Evolutionary conservation across 2,888 invertebrate species (phyloP).

Genomic region (Calameuta filiformis): DNA sequence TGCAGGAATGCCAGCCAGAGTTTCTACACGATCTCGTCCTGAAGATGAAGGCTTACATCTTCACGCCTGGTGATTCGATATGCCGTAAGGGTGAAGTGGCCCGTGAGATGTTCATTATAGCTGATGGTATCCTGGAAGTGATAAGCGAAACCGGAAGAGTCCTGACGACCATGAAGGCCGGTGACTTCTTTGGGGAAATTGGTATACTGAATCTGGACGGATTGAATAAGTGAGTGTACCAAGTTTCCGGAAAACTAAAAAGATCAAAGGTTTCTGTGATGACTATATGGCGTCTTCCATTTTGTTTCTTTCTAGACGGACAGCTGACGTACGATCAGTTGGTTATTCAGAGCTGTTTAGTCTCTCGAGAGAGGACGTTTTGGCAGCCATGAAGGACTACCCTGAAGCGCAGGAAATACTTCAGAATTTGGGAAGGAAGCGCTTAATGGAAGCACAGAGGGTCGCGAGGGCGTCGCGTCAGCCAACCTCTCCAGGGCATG

Average conservation of each 20-base stretch:
- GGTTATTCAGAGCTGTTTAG: conserved; percentile 96
- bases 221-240: conserved; percentile 83
- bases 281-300: not conserved
- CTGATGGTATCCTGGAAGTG: conserved; percentile 95
- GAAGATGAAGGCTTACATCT: conserved; percentile 98
- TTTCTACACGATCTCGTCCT: conserved; percentile 96
- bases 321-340: conserved; percentile 95
- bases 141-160: conserved; percentile 94
- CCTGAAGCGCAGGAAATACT: conserved; percentile 95
- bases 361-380: conserved; percentile 91
- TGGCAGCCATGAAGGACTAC: conserved; percentile 96
- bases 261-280: not conserved
- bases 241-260: not conserved
- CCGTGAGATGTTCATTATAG: conserved; percentile 98
- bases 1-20: conserved; percentile 96
- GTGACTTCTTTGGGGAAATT: conserved; percentile 98
- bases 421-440: conserved; percentile 87
- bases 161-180: conserved; percentile 95
- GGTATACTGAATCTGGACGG: conserved; percentile 96
- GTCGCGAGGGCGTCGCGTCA: conserved; percentile 67
- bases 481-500: conserved; percentile 77
- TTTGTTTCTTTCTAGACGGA: conserved; percentile 73
- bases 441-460: conserved; percentile 82
- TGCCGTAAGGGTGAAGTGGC: conserved; percentile 96
- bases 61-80: conserved; percentile 97